Conservation (phyloP, 1,140 invertebrate species). For the Sipha flava region DNA sequence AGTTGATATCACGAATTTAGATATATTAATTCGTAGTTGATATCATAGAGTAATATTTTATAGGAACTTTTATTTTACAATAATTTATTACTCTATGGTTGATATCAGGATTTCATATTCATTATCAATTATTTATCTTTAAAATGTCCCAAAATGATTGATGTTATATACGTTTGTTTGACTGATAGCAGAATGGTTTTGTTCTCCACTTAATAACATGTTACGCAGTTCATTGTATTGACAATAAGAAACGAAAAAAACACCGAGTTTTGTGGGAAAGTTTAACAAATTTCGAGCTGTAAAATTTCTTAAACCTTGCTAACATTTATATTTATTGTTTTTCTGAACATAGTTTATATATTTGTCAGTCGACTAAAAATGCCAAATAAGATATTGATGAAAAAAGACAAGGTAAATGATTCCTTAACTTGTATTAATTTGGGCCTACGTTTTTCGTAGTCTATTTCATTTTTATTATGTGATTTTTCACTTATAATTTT, state of each 20-base stretch:
- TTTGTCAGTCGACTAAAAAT: not conserved
- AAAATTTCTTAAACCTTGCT: not conserved
- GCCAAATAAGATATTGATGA: constrained; percentile 21
- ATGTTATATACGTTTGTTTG: not conserved
- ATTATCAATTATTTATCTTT: too few species aligned
- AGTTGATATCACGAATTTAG: too few species aligned
- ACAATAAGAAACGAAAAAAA: constrained; percentile 25
- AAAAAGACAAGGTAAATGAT: constrained; percentile 31
- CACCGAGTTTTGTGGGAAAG: constrained; percentile 19
- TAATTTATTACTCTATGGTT: too few species aligned
- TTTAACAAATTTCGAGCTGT: not conserved
- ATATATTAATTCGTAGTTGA: too few species aligned
- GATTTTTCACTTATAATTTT: too few species aligned
- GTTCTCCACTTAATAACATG: not conserved
- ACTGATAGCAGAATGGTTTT: not conserved
- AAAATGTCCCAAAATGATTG: too few species aligned
- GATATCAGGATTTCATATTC: too few species aligned
- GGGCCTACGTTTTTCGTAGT: not conserved
- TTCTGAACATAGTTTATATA: not conserved
- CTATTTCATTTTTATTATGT: not conserved
- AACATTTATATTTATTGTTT: not conserved
- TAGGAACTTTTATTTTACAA: too few species aligned
- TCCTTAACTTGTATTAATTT: not conserved
- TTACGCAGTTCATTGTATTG: constrained; percentile 20
- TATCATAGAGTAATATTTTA: too few species aligned